These are phyloP conservation scores for Mionectes macconnelli DNA, from an alignment of 2,113 vertebrate species.

Conservation along the genomic window DNA sequence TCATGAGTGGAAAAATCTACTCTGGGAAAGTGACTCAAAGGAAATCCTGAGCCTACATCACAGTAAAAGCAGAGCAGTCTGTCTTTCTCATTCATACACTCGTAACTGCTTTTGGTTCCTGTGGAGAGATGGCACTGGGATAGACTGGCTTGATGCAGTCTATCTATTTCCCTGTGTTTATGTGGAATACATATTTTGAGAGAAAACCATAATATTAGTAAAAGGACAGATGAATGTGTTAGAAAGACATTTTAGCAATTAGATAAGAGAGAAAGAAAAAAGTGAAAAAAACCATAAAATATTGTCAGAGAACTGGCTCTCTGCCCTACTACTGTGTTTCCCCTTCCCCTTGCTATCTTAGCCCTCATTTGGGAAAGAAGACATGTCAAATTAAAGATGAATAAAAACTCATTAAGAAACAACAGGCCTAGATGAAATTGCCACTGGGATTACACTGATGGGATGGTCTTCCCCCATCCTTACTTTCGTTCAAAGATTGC, in stretches of 20 bases:
- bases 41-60: not conserved
- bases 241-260: not conserved
- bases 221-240: not conserved
- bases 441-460: not conserved
- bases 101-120: not conserved
- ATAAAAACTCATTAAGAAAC: conserved; percentile 52
- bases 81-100: not conserved
- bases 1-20: not conserved
- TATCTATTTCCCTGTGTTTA: not conserved
- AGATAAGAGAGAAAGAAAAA: not conserved
- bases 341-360: not conserved
- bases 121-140: no score
- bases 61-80: not conserved
- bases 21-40: not conserved
- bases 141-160: not conserved
- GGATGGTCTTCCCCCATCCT: not conserved
- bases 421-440: conserved; percentile 13
- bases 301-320: not conserved
- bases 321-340: not conserved
- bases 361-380: conserved; percentile 8
- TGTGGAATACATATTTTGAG: not conserved
- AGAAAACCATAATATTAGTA: not conserved
- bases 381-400: conserved; percentile 31
- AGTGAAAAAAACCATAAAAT: not conserved
- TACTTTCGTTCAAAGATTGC: not conserved